Base-by-base conservation (phyloP, 2,888 invertebrate species). In the Orthosia incerta region DNA sequence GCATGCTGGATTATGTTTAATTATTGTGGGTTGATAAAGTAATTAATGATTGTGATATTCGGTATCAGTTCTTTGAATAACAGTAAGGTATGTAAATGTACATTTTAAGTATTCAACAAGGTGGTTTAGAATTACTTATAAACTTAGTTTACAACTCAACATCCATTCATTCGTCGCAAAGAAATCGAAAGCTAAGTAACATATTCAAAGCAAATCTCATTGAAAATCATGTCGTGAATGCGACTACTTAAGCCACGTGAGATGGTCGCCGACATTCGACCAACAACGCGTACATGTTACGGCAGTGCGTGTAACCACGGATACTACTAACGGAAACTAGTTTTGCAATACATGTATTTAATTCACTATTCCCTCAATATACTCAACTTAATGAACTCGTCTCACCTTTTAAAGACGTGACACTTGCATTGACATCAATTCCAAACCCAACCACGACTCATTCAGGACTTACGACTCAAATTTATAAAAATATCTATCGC, bases 331-430 rank as follows among this genome's bases (percentile, higher is more conserved):
- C 84, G 85, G 84, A 89, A 87, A 86, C 78, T 20, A 67, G 80
- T 87, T 85, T 85, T 62, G 85, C 77, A 89, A 88, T 80, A 76
- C 59, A 48, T 70, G 67, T 77, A 74, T 79, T 79, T 80, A 80
- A 74, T 79, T 73, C 69, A 69, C 31, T 71, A 80, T 72, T 78
- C 74, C 75, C 39, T 65, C 69, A 76, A 82, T 51, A 79, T 71
- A 71, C 23, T 39, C 20, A 53, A 74, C 12, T 31, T 55, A 77
- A 84, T 70, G 23, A 81, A 84, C 81, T 59, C 55, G 82, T 74
- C 56, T 80, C 46, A 39, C 81, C 77, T 74, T 82, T 56, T 64
- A 67, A 53, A 76, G 66, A 71, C 48, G 31, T 74, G 79, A 79
- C 76, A 82, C 70, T 83, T 76, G 64, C 85, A 80, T 85, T 77